These are phyloP conservation scores for Cacoxenus indagator DNA, from an alignment of 2,888 invertebrate genomes.

Conservation along the genomic window DNA sequence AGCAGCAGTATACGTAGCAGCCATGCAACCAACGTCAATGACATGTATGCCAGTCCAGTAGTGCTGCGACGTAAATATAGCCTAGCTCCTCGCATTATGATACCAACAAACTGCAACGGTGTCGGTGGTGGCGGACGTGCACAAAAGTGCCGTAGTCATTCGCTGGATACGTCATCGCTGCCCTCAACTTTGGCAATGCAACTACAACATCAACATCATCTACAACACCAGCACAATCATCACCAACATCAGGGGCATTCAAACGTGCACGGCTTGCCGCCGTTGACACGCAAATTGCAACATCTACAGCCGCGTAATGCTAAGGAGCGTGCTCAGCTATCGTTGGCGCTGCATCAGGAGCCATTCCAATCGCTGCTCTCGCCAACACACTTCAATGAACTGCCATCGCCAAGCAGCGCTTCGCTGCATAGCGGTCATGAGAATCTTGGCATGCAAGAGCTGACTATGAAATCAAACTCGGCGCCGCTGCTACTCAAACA, in stretches of 20 bases:
- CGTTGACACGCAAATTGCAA: constrained; percentile 48
- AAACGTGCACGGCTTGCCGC: constrained; percentile 30
- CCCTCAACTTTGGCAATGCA: constrained; percentile 33
- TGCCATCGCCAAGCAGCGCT: constrained; percentile 71
- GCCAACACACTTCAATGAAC: constrained; percentile 66
- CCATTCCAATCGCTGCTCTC: constrained; percentile 68
- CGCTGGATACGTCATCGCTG: constrained; percentile 61
- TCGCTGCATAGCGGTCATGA: constrained; percentile 69
- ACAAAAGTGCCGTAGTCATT: constrained; percentile 66
- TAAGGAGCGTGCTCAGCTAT: constrained; percentile 65
- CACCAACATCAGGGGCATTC: constrained; percentile 32
- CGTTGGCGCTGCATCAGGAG: constrained; percentile 68
- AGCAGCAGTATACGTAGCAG: constrained; percentile 31
- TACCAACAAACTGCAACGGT: constrained; percentile 38
- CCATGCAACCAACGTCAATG: constrained; percentile 25
- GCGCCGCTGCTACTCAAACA: constrained; percentile 70
- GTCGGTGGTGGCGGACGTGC: constrained; percentile 41
- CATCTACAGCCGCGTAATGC: constrained; percentile 48
- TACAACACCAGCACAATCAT: constrained; percentile 43
- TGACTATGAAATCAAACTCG: constrained; percentile 70
- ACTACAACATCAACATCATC: constrained; percentile 40
- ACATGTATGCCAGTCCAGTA: constrained; percentile 51
- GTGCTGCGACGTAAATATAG: constrained; percentile 66
- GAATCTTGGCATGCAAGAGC: constrained; percentile 67
- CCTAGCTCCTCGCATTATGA: constrained; percentile 61